phyloP scores from a whole-genome alignment of 2,888 invertebrate genomes.

The Eupeodes luniger region DNA sequence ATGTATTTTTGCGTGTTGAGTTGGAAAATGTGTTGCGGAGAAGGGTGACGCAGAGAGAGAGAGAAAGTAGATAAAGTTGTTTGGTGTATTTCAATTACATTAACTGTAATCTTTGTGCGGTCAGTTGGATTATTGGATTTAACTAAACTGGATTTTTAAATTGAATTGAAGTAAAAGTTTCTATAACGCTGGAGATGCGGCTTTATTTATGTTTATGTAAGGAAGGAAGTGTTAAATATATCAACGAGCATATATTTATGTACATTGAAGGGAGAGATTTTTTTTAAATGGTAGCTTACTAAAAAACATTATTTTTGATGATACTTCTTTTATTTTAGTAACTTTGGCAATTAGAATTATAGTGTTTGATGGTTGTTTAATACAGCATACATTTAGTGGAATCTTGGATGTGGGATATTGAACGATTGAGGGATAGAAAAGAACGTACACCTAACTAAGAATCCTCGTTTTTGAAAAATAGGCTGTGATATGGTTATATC shows the following conservation, averaged over 20 bases:
- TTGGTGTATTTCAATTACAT: conserved; percentile 74
- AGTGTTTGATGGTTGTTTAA: too few relatives aligned
- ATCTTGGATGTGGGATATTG: too few relatives aligned
- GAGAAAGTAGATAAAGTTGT: conserved; percentile 40
- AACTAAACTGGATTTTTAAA: conserved; percentile 45
- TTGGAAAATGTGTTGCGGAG: conserved; percentile 24
- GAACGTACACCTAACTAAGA: too few relatives aligned
- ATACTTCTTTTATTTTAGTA: neutral
- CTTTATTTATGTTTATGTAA: neutral
- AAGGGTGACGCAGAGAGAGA: neutral
- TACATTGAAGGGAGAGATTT: neutral
- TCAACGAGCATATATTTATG: neutral
- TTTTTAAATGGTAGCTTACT: neutral
- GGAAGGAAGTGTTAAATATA: conserved; percentile 13
- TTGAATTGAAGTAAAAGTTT: conserved; percentile 18
- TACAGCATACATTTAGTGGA: too few relatives aligned
- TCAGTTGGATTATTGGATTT: conserved; percentile 67
- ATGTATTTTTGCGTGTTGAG: conserved; percentile 57
- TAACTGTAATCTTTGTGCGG: conserved; percentile 73
- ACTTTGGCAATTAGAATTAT: neutral
- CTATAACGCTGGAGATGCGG: neutral
- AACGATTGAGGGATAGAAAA: too few relatives aligned
- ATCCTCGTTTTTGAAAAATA: too few relatives aligned
- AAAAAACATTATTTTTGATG: neutral
- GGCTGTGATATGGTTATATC: too few relatives aligned